Evolutionary conservation across 2,888 invertebrate species (phyloP), one percentile per base, ranked within the genome.

Genomic region (Bunonema sp.): DNA sequence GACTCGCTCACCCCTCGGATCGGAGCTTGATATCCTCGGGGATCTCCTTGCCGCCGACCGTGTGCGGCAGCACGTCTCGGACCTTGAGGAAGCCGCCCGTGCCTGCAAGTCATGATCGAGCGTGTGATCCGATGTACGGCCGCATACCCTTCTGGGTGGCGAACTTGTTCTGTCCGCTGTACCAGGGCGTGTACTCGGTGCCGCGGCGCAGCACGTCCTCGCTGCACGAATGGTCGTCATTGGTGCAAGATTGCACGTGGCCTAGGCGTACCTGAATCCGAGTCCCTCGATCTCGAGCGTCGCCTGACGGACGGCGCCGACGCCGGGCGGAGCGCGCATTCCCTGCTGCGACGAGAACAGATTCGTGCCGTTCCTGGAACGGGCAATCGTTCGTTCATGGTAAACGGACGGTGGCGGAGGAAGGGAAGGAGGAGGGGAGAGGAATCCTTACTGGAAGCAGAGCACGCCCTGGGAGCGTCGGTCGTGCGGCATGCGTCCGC

Each of bases 121-220:
- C n/a, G n/a, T n/a, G n/a, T n/a, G n/a, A n/a, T n/a, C n/a, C n/a
- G n/a, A n/a, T n/a, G n/a, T n/a, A n/a, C n/a, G n/a, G n/a, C n/a
- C n/a, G n/a, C n/a, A n/a, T n/a, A n/a, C n/a, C n/a, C n/a, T n/a
- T n/a, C 42, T 68, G 68, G 26, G 52, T 59, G 42, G 63, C 68
- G 47, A 68, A 68, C 47, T 68, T 67, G 57, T 67, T 67, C 46
- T 59, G 61, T 26, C 68, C 68, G 26, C 61, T 61, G 46, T 59
- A 63, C 67, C 67, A 68, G 20, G 67, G 67, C 16, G 65, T 63
- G 49, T 47, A 59, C 44, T 63, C 60, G 36, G 60, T 59, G 36
- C 64, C 61, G 34, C 58, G 55, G 28, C 67, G 53, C 31, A 64
- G 43, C 28, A 56, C 49, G 34, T 68, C 68, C 45, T 68, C 67